A percentile compares a stretch with the other conserved stretches of the same genome.
Conservation (phyloP, 1,140 invertebrate species). For the Chironomus tepperi region DNA sequence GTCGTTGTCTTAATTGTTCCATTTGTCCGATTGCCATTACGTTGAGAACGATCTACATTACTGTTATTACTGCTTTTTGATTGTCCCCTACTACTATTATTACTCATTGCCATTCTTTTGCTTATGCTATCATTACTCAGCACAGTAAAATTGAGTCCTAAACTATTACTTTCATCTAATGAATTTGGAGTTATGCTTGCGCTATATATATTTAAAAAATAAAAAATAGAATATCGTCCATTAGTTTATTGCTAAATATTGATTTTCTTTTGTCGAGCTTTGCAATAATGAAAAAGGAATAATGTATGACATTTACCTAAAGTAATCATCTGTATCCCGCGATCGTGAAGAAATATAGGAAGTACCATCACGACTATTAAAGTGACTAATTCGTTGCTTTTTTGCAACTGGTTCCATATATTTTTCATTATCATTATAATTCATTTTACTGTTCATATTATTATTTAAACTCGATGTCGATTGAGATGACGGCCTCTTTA, state of each 20-base stretch:
- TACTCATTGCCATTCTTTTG: background rate
- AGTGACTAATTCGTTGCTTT: constrained; percentile 73
- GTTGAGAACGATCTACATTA: constrained; percentile 1
- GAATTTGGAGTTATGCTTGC: constrained; percentile 24
- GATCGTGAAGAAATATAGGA: constrained; percentile 38
- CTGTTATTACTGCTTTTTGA: background rate
- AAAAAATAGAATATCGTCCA: background rate
- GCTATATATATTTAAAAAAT: constrained; percentile 9
- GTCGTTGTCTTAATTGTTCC: background rate
- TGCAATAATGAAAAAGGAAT: background rate
- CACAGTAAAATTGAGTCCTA: constrained; percentile 24
- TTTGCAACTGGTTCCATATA: constrained; percentile 59
- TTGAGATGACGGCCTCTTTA: constrained; percentile 29
- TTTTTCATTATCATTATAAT: constrained; percentile 46
- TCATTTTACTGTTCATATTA: constrained; percentile 33
- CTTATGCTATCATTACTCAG: constrained; percentile 23
- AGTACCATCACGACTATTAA: constrained; percentile 34
- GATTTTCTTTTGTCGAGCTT: background rate
- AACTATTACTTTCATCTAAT: constrained; percentile 24
- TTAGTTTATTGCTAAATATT: background rate
- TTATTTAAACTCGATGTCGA: constrained; percentile 35
- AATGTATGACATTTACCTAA: constrained; percentile 21
- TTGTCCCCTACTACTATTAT: background rate
- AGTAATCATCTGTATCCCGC: constrained; percentile 25
- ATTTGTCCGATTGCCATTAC: constrained; percentile 23